Conservation (phyloP, 2,113 vertebrate genomes). For the Strigops habroptila region DNA sequence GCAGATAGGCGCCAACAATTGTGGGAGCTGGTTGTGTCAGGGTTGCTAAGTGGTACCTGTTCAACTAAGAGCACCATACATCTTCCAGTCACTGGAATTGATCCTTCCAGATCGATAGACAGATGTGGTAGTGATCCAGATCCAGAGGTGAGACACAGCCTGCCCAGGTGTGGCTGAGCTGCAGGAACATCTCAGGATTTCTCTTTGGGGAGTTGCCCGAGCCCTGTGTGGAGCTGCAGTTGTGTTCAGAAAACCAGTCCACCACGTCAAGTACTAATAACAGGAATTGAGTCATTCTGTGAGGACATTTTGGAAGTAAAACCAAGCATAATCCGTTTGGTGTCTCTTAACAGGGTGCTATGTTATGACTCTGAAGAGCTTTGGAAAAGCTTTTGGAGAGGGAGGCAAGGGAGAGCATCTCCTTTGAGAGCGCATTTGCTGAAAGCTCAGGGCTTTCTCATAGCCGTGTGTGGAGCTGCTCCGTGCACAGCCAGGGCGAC, state of each 20-base stretch:
- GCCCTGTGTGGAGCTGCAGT: not conserved
- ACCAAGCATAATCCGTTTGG: not conserved
- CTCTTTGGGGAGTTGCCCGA: not conserved
- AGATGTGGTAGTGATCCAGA: not conserved
- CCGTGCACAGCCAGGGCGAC: fast-evolving
- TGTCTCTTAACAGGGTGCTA: not conserved
- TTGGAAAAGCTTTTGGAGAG: not conserved
- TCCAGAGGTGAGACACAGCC: not conserved
- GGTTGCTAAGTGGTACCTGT: fast-evolving
- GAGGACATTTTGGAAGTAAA: not conserved
- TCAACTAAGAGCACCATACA: fast-evolving
- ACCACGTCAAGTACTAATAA: not conserved
- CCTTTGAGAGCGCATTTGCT: not conserved
- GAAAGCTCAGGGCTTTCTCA: not conserved
- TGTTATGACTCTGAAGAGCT: not conserved
- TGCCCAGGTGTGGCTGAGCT: not conserved
- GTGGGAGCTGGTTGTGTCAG: not conserved
- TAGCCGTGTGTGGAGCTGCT: not conserved
- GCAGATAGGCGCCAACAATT: not conserved
- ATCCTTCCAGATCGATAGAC: not conserved
- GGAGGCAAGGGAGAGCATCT: not conserved
- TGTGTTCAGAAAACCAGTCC: not conserved
- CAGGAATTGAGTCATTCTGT: not conserved
- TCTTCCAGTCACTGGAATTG: not conserved
- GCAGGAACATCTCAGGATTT: not conserved